Percentiles rank a stretch among this genome's conserved stretches.
These are phyloP conservation scores for Scophthalmus maximus DNA, from an alignment of 2,113 vertebrate species.

Conservation along the genomic window DNA sequence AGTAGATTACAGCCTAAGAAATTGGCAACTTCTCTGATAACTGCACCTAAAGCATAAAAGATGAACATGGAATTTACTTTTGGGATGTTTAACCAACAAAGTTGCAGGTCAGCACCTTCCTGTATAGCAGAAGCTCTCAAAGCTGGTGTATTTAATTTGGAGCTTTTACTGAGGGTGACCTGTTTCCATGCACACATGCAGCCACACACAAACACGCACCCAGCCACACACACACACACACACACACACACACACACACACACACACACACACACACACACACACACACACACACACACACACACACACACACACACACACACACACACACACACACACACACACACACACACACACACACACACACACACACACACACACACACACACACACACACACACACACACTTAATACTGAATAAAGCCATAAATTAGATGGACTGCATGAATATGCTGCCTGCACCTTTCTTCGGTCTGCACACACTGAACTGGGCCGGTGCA, in stretches of 20 bases:
- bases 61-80: constrained; percentile 50
- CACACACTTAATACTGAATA: constrained; percentile 54
- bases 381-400: constrained; percentile 8
- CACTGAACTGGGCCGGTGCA: constrained; percentile 27
- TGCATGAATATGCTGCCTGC: constrained; percentile 59
- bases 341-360: constrained; percentile 27
- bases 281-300: constrained; percentile 10
- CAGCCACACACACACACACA: constrained; percentile 11
- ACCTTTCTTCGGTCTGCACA: constrained; percentile 49
- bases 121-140: constrained; percentile 28
- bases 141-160: constrained; percentile 59
- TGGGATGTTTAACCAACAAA: constrained; percentile 54
- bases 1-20: constrained; percentile 30
- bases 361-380: constrained; percentile 3
- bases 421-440: constrained; percentile 64
- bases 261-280: constrained; percentile 5
- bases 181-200: constrained; percentile 20
- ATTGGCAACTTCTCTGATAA: constrained; percentile 24
- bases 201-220: constrained; percentile 10
- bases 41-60: not conserved
- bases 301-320: constrained; percentile 25
- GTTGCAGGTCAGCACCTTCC: constrained; percentile 70
- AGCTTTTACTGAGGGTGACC: constrained; percentile 48
- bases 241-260: too few species aligned
- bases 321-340: constrained; percentile 7